phyloP scores from a whole-genome alignment of 2,797 vertebrate species.

The Ambastaia sidthimunki region DNA sequence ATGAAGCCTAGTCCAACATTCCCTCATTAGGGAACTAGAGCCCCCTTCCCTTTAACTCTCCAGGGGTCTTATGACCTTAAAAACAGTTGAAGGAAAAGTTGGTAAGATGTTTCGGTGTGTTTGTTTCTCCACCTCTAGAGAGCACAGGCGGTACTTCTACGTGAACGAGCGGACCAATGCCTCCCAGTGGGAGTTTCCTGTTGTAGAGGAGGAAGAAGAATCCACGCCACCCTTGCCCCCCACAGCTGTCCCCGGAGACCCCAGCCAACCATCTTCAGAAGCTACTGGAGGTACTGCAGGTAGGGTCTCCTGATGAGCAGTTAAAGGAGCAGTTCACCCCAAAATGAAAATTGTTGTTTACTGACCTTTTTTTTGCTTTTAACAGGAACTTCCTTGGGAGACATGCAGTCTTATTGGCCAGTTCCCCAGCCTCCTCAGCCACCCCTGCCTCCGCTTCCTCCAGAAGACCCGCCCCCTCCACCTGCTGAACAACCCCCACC shows the following conservation, averaged over 20 bases:
- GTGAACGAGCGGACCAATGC: constrained; percentile 94
- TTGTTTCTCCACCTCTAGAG: constrained; percentile 98
- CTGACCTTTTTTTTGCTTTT: not conserved
- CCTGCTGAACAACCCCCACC: constrained; percentile 83
- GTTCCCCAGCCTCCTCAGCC: constrained; percentile 73
- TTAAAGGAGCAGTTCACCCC: not conserved
- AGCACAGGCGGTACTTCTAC: constrained; percentile 99
- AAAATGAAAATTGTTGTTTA: not conserved
- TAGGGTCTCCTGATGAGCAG: constrained; percentile 23
- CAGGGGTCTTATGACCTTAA: constrained; percentile 69
- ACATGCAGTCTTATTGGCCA: constrained; percentile 65
- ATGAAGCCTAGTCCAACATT: constrained; percentile 70
- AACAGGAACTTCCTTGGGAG: constrained; percentile 59
- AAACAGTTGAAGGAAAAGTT: constrained; percentile 62
- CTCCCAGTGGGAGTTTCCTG: constrained; percentile 98
- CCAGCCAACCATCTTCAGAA: constrained; percentile 52
- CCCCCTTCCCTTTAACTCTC: constrained; percentile 68
- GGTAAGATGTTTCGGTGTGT: constrained; percentile 83
- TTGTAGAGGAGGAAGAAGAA: constrained; percentile 86
- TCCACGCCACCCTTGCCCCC: constrained; percentile 73
- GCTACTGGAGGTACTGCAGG: constrained; percentile 48
- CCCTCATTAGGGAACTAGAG: constrained; percentile 63
- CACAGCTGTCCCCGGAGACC: constrained; percentile 76
- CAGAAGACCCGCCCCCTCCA: constrained; percentile 78
- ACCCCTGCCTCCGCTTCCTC: constrained; percentile 80